Evolutionary conservation across 1,140 invertebrate species (phyloP), one percentile per base, ranked within the genome.

Genomic region (Philopotamus ludificatus): DNA sequence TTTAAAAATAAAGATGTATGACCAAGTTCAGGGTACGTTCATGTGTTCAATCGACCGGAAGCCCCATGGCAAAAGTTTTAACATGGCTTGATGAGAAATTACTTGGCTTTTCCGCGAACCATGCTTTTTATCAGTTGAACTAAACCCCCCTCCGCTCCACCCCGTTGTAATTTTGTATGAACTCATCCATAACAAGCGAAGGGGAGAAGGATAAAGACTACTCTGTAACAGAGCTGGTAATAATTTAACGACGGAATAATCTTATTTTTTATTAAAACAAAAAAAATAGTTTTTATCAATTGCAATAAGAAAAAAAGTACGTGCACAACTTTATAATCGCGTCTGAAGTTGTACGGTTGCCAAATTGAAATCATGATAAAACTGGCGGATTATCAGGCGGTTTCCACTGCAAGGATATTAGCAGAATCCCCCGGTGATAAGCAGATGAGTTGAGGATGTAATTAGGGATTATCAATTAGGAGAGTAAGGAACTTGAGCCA

Each of bases 381-480:
- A 47, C 18, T 47, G 44, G 44, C 8, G 4, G 44, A 47, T 47
- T 47, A 47, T 47, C 44, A 20, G 18, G 10, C n/a, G n/a, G n/a
- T n/a, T 47, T 15, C 44, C 15, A 47, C 10, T 7, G 44, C 44
- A 7, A 47, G 44, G 44, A 47, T 47, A 47, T 47, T 47, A 47
- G 44, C 15, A 16, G 18, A 47, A 47, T 47, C 15, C 44, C 44
- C 10, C 44, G 10, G 44, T 16, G 44, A 47, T 47, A 47, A 47
- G 44, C 44, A 47, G 44, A 47, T 16, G 44, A 47, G 44, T 16
- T 47, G 44, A 12, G 44, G 44, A 16, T 47, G 44, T 47, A 47
- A 47, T 47, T 47, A 47, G 44, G 44, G 44, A 47, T 47, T 47
- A 47, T 47, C 44, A 47, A 47, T 47, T 47, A 47, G 44, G 44